Percentiles rank a stretch among this genome's conserved stretches.
These are phyloP conservation scores for Pangasius krempfi DNA, from an alignment of 2,797 vertebrate genomes.

Conservation along the genomic window DNA sequence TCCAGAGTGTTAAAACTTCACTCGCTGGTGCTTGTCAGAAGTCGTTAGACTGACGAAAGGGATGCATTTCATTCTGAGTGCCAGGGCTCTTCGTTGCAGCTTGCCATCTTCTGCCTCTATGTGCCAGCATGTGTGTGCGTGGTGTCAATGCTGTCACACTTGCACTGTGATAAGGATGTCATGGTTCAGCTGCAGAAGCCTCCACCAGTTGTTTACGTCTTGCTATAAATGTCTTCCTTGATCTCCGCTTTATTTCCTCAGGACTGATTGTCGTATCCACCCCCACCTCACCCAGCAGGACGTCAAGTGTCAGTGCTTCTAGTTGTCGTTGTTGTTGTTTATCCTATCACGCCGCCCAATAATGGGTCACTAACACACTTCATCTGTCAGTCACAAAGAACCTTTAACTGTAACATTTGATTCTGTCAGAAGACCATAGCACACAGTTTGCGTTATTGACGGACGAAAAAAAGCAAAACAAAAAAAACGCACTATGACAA, in stretches of 20 bases:
- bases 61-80: not conserved
- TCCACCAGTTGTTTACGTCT: conserved; percentile 35
- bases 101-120: not conserved
- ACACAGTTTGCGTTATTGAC: not conserved
- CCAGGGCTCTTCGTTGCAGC: not conserved
- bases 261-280: conserved; percentile 6
- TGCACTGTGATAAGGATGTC: conserved; percentile 17
- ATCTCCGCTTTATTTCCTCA: conserved; percentile 12
- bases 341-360: not conserved
- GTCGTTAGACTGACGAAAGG: conserved; percentile 12
- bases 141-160: conserved; percentile 34
- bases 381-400: not conserved
- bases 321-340: not conserved
- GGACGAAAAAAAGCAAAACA: not conserved
- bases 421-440: not conserved
- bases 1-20: not conserved
- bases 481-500: not conserved
- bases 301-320: not conserved
- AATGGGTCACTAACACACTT: conserved; percentile 9
- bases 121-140: conserved; percentile 2
- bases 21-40: conserved; percentile 6
- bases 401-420: not conserved
- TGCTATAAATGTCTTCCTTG: conserved; percentile 23
- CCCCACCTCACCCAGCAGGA: not conserved
- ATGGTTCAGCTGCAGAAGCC: conserved; percentile 2